Percentiles rank a stretch among this genome's conserved stretches.
These are phyloP conservation scores for Leptestheria dahalacensis DNA, from an alignment of 1,140 invertebrate species.

Conservation along the genomic window DNA sequence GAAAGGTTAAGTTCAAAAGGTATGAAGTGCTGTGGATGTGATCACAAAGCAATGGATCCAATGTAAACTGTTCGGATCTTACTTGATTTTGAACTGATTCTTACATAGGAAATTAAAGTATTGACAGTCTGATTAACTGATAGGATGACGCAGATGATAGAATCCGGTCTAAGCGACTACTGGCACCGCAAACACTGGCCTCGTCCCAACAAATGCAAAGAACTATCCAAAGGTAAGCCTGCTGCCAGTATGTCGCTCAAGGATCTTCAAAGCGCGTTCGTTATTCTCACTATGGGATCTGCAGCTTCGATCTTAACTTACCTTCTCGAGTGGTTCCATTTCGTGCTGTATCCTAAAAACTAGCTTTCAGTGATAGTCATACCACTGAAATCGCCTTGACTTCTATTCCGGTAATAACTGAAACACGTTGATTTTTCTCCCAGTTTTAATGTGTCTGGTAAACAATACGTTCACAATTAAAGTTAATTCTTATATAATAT, in stretches of 20 bases:
- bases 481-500: too few relatives aligned
- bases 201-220: constrained; percentile 17
- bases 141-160: constrained; percentile 20
- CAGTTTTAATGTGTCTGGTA: too few relatives aligned
- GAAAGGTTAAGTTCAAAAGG: background rate
- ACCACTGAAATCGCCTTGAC: too few relatives aligned
- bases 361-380: too few relatives aligned
- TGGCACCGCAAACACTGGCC: constrained; percentile 20
- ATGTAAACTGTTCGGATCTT: background rate
- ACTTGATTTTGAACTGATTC: background rate
- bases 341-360: too few relatives aligned
- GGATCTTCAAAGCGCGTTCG: background rate
- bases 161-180: constrained; percentile 18
- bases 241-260: background rate
- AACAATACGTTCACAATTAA: too few relatives aligned
- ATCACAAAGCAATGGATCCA: background rate
- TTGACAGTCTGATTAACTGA: too few relatives aligned
- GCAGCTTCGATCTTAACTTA: background rate
- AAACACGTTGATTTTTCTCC: too few relatives aligned
- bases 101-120: too few relatives aligned
- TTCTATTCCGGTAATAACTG: too few relatives aligned
- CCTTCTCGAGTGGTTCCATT: too few relatives aligned
- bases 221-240: too few relatives aligned
- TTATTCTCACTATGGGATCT: constrained; percentile 1
- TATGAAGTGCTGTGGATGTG: background rate